phyloP scores from a whole-genome alignment of 2,113 vertebrate species.

The Nesoenas mayeri region DNA sequence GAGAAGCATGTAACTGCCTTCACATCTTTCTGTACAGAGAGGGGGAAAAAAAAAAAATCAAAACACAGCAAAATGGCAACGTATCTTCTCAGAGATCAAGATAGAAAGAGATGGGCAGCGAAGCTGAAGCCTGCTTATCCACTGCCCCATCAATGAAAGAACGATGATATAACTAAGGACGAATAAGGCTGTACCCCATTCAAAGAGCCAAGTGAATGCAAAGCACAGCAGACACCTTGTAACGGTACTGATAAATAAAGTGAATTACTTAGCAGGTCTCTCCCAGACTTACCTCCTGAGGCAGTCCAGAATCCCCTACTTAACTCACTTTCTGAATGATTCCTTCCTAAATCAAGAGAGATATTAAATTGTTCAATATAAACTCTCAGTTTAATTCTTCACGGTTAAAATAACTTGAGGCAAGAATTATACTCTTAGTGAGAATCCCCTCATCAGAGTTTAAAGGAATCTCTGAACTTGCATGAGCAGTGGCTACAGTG shows the following conservation, averaged over 20 bases:
- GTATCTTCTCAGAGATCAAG: neutral
- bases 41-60: neutral
- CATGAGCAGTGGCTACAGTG: accelerated
- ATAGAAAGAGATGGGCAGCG: neutral
- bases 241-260: slow-evolving; percentile 29
- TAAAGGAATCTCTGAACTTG: neutral
- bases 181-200: neutral
- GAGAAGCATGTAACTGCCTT: neutral
- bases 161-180: neutral
- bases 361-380: slow-evolving; percentile 34
- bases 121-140: neutral
- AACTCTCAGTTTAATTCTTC: slow-evolving; percentile 43
- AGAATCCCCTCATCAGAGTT: neutral
- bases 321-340: slow-evolving; percentile 55
- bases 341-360: slow-evolving; percentile 53
- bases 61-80: neutral
- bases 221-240: slow-evolving; percentile 2
- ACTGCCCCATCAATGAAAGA: neutral
- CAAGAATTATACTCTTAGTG: neutral
- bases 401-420: slow-evolving; percentile 18
- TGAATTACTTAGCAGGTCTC: slow-evolving; percentile 27
- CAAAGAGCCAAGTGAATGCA: neutral
- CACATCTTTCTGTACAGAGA: neutral
- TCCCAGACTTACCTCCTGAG: slow-evolving; percentile 28
- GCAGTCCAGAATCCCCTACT: slow-evolving; percentile 30